phyloP scores from a whole-genome alignment of 2,888 invertebrate species.

The Lasioglossum calceatum region DNA sequence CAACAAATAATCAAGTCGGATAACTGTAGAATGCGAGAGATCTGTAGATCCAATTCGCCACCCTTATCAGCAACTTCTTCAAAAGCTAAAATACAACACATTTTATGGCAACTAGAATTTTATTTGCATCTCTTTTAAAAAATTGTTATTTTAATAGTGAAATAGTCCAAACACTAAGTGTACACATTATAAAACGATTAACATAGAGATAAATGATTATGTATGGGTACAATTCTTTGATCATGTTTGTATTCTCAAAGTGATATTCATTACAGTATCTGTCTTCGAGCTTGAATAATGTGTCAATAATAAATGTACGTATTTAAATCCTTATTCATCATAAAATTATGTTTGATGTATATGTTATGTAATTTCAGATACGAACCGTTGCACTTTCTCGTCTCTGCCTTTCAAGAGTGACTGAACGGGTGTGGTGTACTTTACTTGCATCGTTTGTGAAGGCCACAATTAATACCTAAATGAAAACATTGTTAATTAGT shows the following conservation, averaged over 20 bases:
- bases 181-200: slow-evolving; percentile 12
- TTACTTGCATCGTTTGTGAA: slow-evolving; percentile 89
- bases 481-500: slow-evolving; percentile 7
- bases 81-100: slow-evolving; percentile 52
- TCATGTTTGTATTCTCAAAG: slow-evolving; percentile 7
- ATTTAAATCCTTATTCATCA: slow-evolving; percentile 22
- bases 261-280: slow-evolving; percentile 9
- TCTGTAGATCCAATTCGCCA: slow-evolving; percentile 55
- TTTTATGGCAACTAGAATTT: slow-evolving; percentile 23
- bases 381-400: slow-evolving; percentile 67
- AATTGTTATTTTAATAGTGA: slow-evolving; percentile 26
- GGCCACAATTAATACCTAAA: slow-evolving; percentile 87
- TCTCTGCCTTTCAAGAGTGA: slow-evolving; percentile 62
- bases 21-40: slow-evolving; percentile 32
- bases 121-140: slow-evolving; percentile 12
- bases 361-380: slow-evolving; percentile 53
- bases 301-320: slow-evolving; percentile 14
- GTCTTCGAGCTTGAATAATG: slow-evolving; percentile 1
- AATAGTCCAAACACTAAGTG: not conserved
- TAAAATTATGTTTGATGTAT: slow-evolving; percentile 28
- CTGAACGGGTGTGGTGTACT: slow-evolving; percentile 76
- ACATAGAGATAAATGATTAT: slow-evolving; percentile 5
- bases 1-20: slow-evolving; percentile 29
- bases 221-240: not conserved
- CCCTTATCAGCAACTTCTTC: slow-evolving; percentile 61